Evolutionary conservation across 2,888 invertebrate species (phyloP), one percentile per base, ranked within the genome.

Genomic region (Parnassius orleans): DNA sequence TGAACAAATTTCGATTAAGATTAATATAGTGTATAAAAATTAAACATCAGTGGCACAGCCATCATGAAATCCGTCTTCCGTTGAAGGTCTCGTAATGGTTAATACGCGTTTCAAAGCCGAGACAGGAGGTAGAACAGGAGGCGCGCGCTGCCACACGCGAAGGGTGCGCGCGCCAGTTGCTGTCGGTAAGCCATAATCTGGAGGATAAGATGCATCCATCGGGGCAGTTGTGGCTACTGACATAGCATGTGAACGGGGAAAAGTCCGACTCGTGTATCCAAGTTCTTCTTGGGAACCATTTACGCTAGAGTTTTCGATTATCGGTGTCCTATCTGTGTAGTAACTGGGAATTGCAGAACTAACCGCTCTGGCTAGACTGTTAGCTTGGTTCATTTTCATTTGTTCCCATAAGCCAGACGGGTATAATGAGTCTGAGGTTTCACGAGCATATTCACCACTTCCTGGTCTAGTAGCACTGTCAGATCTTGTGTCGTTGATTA

Each of bases 31-130:
- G 61, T 64, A 60, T 60, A 57, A 61, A 68, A 66, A 77, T 77
- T 95, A 97, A 84, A 97, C 97, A 87, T 97, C 97, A 71, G 97
- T 97, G 72, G 97, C 97, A 87, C 97, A 96, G 77, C 97, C 97
- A 90, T 97, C 97, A 85, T 97, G 97, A 84, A 97, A 97, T 67
- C 97, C 96, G 86, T 98, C 97, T 79, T 98, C 98, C 51, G 96
- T 95, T 33, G 97, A 96, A 83, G 96, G 97, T 79, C 97, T 94
- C 75, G 95, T 96, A 84, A 95, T 95, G 72, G 95, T 95, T 68
- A 97, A 93, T 65, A 95, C 97, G 68, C 97, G 94, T 85, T 97
- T 97, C 69, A 96, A 93, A 68, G 96, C 96, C 65, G 96, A 95
- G 52, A 97, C 96, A 24, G 96, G 97, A 43, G 96, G 97, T 78